phyloP scores from a whole-genome alignment of 2,113 vertebrate species.

The Sceloporus undulatus region DNA sequence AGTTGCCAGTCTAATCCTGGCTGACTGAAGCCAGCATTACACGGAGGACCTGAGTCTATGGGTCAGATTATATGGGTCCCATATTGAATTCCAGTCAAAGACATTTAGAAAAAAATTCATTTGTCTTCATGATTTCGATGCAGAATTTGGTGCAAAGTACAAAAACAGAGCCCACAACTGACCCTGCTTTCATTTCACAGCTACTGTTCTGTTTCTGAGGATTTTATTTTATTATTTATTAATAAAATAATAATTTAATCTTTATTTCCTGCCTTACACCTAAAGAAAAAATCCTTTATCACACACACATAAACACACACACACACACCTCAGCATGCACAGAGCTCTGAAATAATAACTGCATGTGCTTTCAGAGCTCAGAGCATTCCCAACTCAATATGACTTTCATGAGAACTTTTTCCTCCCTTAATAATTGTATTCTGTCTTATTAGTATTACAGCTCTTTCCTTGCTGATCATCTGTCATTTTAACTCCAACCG shows the following conservation, averaged over 20 bases:
- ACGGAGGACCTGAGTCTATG: too few relatives aligned
- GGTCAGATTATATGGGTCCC: too few relatives aligned
- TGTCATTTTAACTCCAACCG: slow-evolving; percentile 7
- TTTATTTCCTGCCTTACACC: too few relatives aligned
- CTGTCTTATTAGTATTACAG: background rate
- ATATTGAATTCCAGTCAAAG: too few relatives aligned
- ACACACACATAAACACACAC: background rate
- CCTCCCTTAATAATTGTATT: background rate
- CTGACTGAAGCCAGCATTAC: too few relatives aligned
- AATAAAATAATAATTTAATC: too few relatives aligned
- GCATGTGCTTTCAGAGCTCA: background rate
- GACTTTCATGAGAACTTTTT: slow-evolving; percentile 21
- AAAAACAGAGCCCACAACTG: background rate
- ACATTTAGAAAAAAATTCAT: background rate
- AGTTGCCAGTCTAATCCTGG: too few relatives aligned
- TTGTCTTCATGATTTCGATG: background rate
- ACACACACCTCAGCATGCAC: background rate
- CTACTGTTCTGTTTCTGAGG: background rate
- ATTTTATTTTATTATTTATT: background rate
- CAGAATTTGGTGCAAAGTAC: background rate
- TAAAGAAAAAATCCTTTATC: background rate
- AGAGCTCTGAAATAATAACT: rapidly evolving
- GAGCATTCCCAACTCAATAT: slow-evolving; percentile 30
- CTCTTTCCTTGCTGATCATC: slow-evolving; percentile 24
- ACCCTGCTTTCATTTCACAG: background rate